Conservation (phyloP, 2,113 vertebrate species). For the Excalfactoria chinensis region DNA sequence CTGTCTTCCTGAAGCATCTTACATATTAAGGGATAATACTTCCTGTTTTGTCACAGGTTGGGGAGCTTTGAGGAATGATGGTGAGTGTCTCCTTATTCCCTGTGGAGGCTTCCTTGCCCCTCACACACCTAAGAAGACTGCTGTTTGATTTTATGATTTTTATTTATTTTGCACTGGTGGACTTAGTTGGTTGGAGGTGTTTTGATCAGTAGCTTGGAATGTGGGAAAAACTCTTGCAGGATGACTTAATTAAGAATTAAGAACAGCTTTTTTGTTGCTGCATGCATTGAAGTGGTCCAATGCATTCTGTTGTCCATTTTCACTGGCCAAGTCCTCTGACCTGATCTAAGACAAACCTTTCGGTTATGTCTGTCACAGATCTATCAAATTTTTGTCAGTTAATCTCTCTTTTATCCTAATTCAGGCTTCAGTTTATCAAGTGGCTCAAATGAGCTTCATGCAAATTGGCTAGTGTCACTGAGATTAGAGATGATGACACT, state of each 20-base stretch:
- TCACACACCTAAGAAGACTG: background rate
- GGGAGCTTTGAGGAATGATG: constrained; percentile 75
- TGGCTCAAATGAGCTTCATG: background rate
- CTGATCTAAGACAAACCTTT: background rate
- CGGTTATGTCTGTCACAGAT: background rate
- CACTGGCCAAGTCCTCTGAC: background rate
- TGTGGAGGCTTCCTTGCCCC: background rate
- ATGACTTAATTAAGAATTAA: background rate
- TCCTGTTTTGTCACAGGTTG: constrained; percentile 82
- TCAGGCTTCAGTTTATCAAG: background rate
- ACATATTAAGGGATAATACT: constrained; percentile 57
- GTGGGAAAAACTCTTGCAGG: background rate
- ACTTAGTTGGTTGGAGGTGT: background rate
- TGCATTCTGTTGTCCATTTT: background rate
- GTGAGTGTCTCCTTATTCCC: constrained; percentile 55
- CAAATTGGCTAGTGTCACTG: background rate
- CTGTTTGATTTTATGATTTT: background rate
- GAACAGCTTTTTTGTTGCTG: background rate
- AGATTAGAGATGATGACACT: background rate
- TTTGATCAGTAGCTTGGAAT: background rate
- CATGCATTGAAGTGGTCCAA: background rate
- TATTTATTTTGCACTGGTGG: background rate
- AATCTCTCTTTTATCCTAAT: background rate
- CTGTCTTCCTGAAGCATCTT: constrained; percentile 78
- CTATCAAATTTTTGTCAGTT: background rate